These are phyloP conservation scores for Cavia aperea DNA, from an alignment of 2,113 vertebrate species.

Conservation along the genomic window DNA sequence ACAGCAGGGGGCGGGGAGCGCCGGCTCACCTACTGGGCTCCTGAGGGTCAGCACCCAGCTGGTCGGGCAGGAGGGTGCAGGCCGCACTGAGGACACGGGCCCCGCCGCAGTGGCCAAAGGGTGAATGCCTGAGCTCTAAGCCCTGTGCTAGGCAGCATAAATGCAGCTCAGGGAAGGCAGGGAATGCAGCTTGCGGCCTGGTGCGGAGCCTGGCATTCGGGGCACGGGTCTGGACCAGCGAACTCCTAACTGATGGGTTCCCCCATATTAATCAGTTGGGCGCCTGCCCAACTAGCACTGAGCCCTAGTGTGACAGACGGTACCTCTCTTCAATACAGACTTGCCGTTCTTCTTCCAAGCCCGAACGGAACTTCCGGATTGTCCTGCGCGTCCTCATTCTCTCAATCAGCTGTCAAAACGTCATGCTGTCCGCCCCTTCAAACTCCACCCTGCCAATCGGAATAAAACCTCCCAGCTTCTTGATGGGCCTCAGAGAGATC, in stretches of 20 bases:
- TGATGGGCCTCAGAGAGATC: too few relatives aligned
- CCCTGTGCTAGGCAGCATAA: not conserved
- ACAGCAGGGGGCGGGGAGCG: not conserved
- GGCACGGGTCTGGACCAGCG: not conserved
- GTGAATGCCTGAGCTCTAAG: not conserved
- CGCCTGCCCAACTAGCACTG: too few relatives aligned
- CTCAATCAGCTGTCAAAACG: too few relatives aligned
- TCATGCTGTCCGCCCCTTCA: too few relatives aligned
- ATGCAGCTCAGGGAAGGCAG: not conserved
- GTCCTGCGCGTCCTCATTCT: too few relatives aligned
- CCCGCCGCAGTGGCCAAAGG: not conserved
- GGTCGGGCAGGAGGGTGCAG: not conserved
- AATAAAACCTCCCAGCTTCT: too few relatives aligned
- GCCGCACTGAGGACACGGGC: not conserved
- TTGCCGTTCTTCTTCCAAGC: too few relatives aligned
- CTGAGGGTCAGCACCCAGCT: not conserved
- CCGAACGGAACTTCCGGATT: too few relatives aligned
- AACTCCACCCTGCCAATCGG: too few relatives aligned
- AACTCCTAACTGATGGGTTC: not conserved
- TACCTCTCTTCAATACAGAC: too few relatives aligned
- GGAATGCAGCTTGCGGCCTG: not conserved
- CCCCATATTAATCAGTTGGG: too few relatives aligned
- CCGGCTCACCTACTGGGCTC: not conserved
- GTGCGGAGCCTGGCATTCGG: not conserved
- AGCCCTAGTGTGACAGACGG: too few relatives aligned